Percentiles rank a stretch among this genome's conserved stretches.
Evolutionary conservation across 2,113 vertebrate species (phyloP).

Genomic region (Pomatostomus ruficeps): DNA sequence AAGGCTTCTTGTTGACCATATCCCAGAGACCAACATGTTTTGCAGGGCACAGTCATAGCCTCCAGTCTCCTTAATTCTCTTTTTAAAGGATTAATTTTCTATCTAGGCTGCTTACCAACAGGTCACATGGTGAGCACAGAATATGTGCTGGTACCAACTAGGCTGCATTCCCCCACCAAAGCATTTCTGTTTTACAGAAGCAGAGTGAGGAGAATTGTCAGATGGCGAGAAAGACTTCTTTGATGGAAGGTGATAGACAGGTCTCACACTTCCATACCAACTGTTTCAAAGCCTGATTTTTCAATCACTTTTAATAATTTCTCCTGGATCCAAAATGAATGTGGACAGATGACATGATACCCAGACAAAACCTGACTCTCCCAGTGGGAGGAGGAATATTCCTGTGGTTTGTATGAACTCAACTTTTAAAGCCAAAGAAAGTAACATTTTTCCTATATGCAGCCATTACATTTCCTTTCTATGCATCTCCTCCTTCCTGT

Average conservation of each 20-base stretch:
- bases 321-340: slow-evolving; percentile 43
- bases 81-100: neutral
- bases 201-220: neutral
- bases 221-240: neutral
- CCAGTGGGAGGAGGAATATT: slow-evolving; percentile 44
- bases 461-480: slow-evolving; percentile 60
- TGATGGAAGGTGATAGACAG: slow-evolving; percentile 48
- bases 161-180: neutral
- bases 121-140: neutral
- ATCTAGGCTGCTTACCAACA: neutral
- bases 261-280: slow-evolving; percentile 37
- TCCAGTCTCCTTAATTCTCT: neutral
- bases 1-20: neutral
- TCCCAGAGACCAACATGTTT: neutral
- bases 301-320: slow-evolving; percentile 60
- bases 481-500: slow-evolving; percentile 42
- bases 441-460: slow-evolving; percentile 50
- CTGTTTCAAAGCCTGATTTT: slow-evolving; percentile 54
- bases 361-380: slow-evolving; percentile 57
- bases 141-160: neutral
- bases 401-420: slow-evolving; percentile 36
- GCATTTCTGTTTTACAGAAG: neutral
- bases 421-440: slow-evolving; percentile 62
- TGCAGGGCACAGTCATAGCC: neutral
- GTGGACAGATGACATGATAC: slow-evolving; percentile 59